phyloP scores from a whole-genome alignment of 2,888 invertebrate genomes.

The Aethes cnicana region DNA sequence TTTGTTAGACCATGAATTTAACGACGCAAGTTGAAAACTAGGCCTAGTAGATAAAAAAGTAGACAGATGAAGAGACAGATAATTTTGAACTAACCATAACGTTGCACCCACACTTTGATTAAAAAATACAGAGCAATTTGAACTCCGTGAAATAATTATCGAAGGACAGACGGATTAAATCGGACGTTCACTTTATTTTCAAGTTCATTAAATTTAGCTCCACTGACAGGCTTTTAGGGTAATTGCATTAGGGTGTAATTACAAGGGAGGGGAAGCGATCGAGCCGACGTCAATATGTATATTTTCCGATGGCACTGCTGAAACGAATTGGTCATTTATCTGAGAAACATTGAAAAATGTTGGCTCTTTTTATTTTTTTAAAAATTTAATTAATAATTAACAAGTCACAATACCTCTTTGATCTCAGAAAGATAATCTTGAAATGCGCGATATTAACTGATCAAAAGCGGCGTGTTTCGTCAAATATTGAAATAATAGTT shows the following conservation, averaged over 20 bases:
- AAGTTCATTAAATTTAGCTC: slow-evolving; percentile 74
- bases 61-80: too few species aligned
- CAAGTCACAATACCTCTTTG: too few species aligned
- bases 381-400: too few species aligned
- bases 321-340: slow-evolving; percentile 20
- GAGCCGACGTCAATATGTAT: slow-evolving; percentile 24
- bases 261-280: slow-evolving; percentile 47
- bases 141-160: slow-evolving; percentile 39
- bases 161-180: slow-evolving; percentile 57
- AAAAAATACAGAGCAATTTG: slow-evolving; percentile 23
- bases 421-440: too few species aligned
- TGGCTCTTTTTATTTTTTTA: too few species aligned
- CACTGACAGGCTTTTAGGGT: slow-evolving; percentile 78
- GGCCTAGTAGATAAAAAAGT: too few species aligned
- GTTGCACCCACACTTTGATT: background rate
- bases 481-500: too few species aligned
- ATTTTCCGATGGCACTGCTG: slow-evolving; percentile 10
- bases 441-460: too few species aligned
- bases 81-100: too few species aligned
- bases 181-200: slow-evolving; percentile 70
- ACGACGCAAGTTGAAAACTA: too few species aligned
- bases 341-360: background rate
- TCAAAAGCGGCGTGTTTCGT: too few species aligned
- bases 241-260: slow-evolving; percentile 74
- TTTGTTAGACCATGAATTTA: background rate